Base-by-base conservation (phyloP, 2,888 invertebrate genomes). In the Ptychoptera contaminata region DNA sequence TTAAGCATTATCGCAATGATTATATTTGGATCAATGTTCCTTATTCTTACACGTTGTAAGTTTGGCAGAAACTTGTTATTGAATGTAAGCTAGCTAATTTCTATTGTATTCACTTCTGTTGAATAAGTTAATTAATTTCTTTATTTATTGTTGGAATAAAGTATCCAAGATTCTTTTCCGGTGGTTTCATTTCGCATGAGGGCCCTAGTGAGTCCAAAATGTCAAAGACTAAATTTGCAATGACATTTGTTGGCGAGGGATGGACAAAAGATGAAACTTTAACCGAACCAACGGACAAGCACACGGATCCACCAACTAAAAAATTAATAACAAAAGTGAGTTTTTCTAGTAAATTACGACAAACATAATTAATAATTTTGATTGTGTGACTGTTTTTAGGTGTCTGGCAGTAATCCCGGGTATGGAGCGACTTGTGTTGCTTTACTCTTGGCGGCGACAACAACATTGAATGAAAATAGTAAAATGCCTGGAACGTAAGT, bases 361-460 rank as follows among this genome's bases (percentile, higher is more conserved):
- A n/a, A n/a, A n/a, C n/a, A n/a, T n/a, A n/a, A n/a, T n/a, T n/a
- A n/a, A n/a, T n/a, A n/a, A n/a, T n/a, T n/a, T n/a, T n/a, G n/a
- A n/a, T n/a, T n/a, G n/a, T n/a, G n/a, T n/a, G n/a, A n/a, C n/a
- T n/a, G n/a, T 23, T 5, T 23, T 23, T 23, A 23, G 23, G 23
- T 42, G 2, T 54, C 54, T 2, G 64, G 62, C 15, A 55, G 56
- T 2, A 65, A 65, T 55, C 65, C 65, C 2, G 92, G 83, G 12
- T 94, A 94, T 68, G 82, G 85, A 2, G 73, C 81, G 8, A 92
- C 91, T 0, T 80, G 82, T 46, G 74, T 75, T 6, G 74, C 78
- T 37, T 58, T 90, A 48, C 68, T 92, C 6, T 69, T 79, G 48
- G 69, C 82, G 39, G 94, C 84, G 0, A 55, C 84, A 46, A 80